These are phyloP conservation scores for Buphagus erythrorhynchus DNA, from an alignment of 2,797 vertebrate species.

Conservation along the genomic window DNA sequence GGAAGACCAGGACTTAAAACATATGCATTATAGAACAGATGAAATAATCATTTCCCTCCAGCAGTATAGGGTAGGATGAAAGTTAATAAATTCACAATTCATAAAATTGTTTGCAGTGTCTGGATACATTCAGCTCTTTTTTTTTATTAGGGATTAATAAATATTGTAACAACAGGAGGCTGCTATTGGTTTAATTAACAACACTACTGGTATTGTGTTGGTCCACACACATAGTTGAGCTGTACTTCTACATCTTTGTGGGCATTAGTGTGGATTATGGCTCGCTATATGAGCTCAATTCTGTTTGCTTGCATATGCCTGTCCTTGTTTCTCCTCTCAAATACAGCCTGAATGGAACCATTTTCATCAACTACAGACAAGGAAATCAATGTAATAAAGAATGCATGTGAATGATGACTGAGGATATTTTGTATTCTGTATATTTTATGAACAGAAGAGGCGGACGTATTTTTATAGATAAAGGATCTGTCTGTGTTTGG, in stretches of 20 bases:
- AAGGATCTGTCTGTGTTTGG: neutral
- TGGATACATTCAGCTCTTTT: neutral
- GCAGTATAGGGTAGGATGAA: neutral
- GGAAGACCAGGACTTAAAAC: neutral
- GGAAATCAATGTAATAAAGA: neutral
- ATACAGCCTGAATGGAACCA: neutral
- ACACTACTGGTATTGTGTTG: neutral
- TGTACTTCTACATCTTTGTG: neutral
- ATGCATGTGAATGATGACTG: neutral
- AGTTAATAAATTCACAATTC: neutral
- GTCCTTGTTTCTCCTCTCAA: neutral
- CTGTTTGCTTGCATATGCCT: neutral
- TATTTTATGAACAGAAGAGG: conserved; percentile 22
- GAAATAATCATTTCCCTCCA: neutral
- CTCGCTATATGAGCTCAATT: neutral
- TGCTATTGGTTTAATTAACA: neutral
- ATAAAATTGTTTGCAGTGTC: neutral
- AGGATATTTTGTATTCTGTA: neutral
- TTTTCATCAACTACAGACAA: neutral
- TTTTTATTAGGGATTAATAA: neutral
- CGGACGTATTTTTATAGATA: neutral
- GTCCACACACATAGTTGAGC: neutral
- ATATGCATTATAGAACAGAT: accelerated
- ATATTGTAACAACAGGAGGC: neutral
- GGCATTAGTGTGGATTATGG: neutral